phyloP scores from a whole-genome alignment of 2,888 invertebrate species.

The Mesorhabditis belari region DNA sequence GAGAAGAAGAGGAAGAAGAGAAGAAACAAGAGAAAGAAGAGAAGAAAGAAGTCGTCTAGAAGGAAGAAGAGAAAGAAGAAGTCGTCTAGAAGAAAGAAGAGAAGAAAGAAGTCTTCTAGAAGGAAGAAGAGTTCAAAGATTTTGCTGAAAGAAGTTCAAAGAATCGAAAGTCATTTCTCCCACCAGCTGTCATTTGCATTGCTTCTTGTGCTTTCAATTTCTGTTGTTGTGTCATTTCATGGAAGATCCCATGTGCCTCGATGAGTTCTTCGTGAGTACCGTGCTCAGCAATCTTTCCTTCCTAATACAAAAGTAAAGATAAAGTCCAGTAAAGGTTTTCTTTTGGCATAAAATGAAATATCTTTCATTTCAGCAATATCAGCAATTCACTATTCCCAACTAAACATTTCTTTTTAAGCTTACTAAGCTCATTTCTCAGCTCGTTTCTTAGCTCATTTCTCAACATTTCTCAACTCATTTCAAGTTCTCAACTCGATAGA shows the following conservation, averaged over 20 bases:
- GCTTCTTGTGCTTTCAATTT: slow-evolving; percentile 39
- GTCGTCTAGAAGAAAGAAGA: no score
- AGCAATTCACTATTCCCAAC: neutral
- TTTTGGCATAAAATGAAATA: slow-evolving; percentile 37
- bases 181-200: neutral
- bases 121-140: no score
- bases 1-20: slow-evolving; percentile 6
- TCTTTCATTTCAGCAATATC: neutral
- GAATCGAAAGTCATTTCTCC: no score
- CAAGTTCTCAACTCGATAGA: no score
- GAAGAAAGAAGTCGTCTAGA: slow-evolving; percentile 10
- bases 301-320: slow-evolving; percentile 10
- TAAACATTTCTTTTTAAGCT: neutral
- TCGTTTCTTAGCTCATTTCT: neutral
- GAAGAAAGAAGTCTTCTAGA: no score
- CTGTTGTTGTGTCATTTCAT: slow-evolving; percentile 56
- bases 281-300: slow-evolving; percentile 55
- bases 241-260: slow-evolving; percentile 55
- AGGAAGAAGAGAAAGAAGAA: slow-evolving; percentile 1
- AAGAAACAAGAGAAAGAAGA: slow-evolving; percentile 13
- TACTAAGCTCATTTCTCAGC: neutral
- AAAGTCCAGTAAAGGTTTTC: no score
- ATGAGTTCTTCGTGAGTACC: slow-evolving; percentile 56
- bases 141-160: no score
- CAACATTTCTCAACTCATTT: neutral